Base-by-base conservation (phyloP, 2,113 vertebrate species). In the Lutjanus erythropterus region DNA sequence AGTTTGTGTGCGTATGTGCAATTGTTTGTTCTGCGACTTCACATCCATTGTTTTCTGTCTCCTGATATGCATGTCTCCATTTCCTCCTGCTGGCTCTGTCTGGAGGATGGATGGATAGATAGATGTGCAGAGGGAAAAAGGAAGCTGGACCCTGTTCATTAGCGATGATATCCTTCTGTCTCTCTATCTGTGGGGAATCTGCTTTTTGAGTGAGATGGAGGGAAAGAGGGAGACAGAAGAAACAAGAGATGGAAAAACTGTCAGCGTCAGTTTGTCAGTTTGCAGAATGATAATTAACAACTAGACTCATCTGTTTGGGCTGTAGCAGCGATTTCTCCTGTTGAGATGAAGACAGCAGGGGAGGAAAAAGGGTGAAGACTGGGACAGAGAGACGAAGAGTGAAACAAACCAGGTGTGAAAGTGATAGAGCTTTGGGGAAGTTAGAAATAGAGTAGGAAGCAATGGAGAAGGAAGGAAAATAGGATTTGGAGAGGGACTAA, bases 211-310 rank as follows among this genome's bases (percentile, higher is more conserved):
- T 76, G 67, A 66, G 56, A 55, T 42, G 50, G 6, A 66, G 19
- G 5, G 49, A 71, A 42, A n/a, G 61, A 59, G 35, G 9, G 39
- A 67, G 42, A 71, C 19, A 56, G 37, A 71, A 68, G 19, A 62
- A 69, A 80, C 41, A 68, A 68, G 21, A 56, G 14, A 42, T 73
- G 8, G 4, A 78, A 71, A 68, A 79, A 68, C 49, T 82, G 75
- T 80, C 61, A 65, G 68, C 31, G 12, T 42, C 11, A 2, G 4
- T 8, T 23, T 86, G 81, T 61, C 50, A 70, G 50, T 87, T 87
- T 86, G 31, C 66, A 65, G 72, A 84, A 66, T 68, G 72, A 84
- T 91, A 89, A 92, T 91, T 89, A 88, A 82, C 25, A 19, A 65
- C 47, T 37, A 65, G 53, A 67, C 62, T 70, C 29, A 41, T 88